Evolutionary conservation across 1,140 invertebrate species (phyloP), one percentile per base, ranked within the genome.

Genomic region (Drosophila sturtevanti): DNA sequence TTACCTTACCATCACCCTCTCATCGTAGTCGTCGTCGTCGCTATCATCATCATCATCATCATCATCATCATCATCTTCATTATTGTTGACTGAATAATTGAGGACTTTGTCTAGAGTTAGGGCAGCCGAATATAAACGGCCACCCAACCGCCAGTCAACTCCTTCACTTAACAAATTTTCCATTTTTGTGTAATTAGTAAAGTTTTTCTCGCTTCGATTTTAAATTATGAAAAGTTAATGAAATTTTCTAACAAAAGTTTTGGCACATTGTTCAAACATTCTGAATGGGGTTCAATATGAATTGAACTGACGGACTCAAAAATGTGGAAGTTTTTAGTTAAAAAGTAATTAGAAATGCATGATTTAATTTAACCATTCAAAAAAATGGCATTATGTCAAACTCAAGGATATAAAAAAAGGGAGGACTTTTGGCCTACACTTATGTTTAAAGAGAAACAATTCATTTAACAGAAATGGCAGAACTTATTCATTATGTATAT

Each of bases 131-230:
- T 21, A 21, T 48, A 44, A 34, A 51, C 18, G 9, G 18, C 27
- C 56, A 35, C 41, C 24, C n/a, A 41, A 3, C 14, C 14, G 41
- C 7, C 41, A 16, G 41, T 48, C 41, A 10, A 48, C 41, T 48
- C 18, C 18, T 48, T 48, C 41, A 48, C 41, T 48, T 48, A 48
- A 48, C 41, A 48, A 48, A 48, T 48, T 48, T 48, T 56, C 35
- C 48, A 52, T 14, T 41, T 71, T 58, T 51, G 68, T 68, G 68
- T 68, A 81, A 78, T 82, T 82, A 77, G 64, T 63, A 74, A 82
- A 81, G 70, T 81, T 81, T 72, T 75, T n/a, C 37, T 38, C 63
- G 24, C 48, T 61, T 77, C 27, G 34, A 68, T 63, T 63, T 54
- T 52, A 21, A 56, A 38, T 60, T 44, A 24, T 54, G 48, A 21